Percentiles rank a stretch among this genome's conserved stretches.
Evolutionary conservation across 30 jellyfish, hydroid and myxozoan species (phyloP).

Genomic region (Haliclystus octoradiatus): DNA sequence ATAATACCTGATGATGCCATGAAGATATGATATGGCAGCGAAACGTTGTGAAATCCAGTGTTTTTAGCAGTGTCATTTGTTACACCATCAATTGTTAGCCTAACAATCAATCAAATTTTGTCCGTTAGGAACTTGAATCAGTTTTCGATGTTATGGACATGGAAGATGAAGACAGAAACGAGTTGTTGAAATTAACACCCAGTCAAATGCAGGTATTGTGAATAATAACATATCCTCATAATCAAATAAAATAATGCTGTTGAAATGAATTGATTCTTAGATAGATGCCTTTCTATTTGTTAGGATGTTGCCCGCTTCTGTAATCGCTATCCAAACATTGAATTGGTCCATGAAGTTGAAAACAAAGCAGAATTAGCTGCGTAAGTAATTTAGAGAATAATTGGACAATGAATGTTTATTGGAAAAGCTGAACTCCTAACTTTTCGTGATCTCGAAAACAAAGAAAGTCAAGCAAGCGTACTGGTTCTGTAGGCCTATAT

Average conservation of each 20-base stretch:
- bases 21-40: no score
- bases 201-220: constrained; percentile 78
- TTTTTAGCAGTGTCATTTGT: no score
- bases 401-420: no score
- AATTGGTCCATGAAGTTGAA: constrained; percentile 78
- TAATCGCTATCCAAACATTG: constrained; percentile 94
- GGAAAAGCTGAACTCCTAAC: no score
- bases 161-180: constrained; percentile 96
- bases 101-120: not conserved
- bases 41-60: no score
- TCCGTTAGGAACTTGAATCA: constrained; percentile 76
- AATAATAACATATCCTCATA: not conserved
- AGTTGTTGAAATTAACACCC: constrained; percentile 56
- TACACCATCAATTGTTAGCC: not conserved
- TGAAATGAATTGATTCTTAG: not conserved
- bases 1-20: no score
- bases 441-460: no score
- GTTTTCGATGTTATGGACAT: constrained; percentile 96
- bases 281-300: not conserved
- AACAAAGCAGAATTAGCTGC: constrained; percentile 46
- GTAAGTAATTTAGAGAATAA: no score
- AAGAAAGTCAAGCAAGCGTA: no score
- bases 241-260: not conserved
- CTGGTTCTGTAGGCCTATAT: no score
- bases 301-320: constrained; percentile 98